A percentile compares a stretch with the other conserved stretches of the same genome.
Conservation (phyloP, 2,797 vertebrate genomes). For the Enteromius afrohamiltoni region DNA sequence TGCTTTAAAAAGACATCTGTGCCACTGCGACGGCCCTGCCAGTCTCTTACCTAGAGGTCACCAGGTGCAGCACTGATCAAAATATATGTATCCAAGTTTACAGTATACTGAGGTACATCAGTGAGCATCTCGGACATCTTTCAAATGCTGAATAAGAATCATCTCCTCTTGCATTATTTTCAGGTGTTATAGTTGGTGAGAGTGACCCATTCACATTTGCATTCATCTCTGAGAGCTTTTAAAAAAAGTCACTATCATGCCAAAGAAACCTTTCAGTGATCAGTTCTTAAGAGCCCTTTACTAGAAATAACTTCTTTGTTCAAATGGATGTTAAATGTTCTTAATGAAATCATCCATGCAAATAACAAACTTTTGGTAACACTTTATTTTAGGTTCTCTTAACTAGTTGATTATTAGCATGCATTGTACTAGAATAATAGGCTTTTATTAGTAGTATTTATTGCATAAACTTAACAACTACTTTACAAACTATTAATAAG, state of each 20-base stretch:
- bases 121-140: not conserved
- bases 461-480: too few species aligned
- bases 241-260: not conserved
- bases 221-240: not conserved
- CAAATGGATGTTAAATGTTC: not conserved
- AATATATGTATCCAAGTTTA: not conserved
- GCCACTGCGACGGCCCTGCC: conserved; percentile 64
- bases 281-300: not conserved
- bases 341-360: not conserved
- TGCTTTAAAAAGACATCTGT: conserved; percentile 70
- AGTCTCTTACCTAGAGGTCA: conserved; percentile 75
- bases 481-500: too few species aligned
- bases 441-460: too few species aligned
- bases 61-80: conserved; percentile 47
- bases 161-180: not conserved
- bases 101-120: not conserved
- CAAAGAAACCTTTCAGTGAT: not conserved
- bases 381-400: too few species aligned
- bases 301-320: not conserved
- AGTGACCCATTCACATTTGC: not conserved
- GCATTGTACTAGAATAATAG: too few species aligned
- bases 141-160: not conserved
- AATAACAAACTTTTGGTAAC: not conserved
- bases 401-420: too few species aligned
- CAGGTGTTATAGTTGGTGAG: not conserved